These are phyloP conservation scores for Galaxea fascicularis DNA, from an alignment of 92 coral and sea anemone species.

Conservation along the genomic window DNA sequence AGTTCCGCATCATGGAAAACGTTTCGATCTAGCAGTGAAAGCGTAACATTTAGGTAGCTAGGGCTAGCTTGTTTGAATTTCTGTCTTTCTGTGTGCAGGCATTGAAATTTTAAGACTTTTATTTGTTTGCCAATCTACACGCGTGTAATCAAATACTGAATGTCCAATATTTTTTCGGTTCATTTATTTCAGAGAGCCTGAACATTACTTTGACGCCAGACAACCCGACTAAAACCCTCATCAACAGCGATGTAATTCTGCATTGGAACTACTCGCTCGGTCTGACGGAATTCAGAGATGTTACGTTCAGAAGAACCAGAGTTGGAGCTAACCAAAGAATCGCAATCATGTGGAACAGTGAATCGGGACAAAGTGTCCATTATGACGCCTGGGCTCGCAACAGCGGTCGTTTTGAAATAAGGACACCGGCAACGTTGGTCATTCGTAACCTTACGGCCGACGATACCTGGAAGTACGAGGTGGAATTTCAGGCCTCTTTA, in stretches of 20 bases:
- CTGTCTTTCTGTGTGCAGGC: too few species aligned
- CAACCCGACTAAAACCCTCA: neutral
- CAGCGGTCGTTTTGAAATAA: neutral
- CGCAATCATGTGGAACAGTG: neutral
- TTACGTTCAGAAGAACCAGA: neutral
- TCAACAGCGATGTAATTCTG: neutral
- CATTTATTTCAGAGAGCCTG: neutral
- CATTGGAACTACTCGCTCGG: constrained; percentile 5
- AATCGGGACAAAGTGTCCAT: too few species aligned
- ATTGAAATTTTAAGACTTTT: too few species aligned
- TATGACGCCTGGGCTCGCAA: neutral
- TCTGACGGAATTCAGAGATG: neutral
- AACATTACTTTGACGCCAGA: neutral
- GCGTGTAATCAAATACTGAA: neutral
- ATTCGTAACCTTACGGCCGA: constrained; percentile 5
- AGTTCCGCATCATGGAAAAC: too few species aligned
- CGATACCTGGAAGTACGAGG: neutral
- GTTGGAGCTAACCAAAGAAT: neutral
- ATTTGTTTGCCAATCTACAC: neutral
- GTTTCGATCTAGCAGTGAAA: neutral
- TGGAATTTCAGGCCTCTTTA: neutral
- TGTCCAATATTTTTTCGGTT: neutral
- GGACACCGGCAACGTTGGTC: neutral
- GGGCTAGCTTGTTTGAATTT: neutral
- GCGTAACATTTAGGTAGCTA: neutral